Percentiles rank a stretch among this genome's conserved stretches.
Conservation (phyloP, 2,113 vertebrate genomes). For the Passerina amoena region DNA sequence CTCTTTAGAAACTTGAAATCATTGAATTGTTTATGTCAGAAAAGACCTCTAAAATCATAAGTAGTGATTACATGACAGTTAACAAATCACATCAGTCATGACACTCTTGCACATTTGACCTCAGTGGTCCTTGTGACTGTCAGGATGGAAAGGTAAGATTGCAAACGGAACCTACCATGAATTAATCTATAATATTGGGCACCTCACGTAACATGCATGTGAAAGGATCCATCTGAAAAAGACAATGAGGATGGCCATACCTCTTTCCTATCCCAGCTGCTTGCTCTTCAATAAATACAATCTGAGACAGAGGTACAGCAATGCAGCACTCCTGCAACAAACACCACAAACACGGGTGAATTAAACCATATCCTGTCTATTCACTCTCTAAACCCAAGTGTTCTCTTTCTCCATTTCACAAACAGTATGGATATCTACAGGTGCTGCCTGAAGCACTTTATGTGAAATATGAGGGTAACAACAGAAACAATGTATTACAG, state of each 20-base stretch:
- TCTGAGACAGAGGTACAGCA: constrained; percentile 87
- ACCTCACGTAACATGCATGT: not conserved
- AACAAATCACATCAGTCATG: not conserved
- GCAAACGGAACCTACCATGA: not conserved
- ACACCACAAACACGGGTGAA: not conserved
- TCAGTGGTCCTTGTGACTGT: not conserved
- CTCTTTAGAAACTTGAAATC: not conserved
- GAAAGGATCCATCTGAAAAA: not conserved
- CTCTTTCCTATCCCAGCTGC: constrained; percentile 96
- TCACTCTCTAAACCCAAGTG: not conserved
- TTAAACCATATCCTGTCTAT: not conserved
- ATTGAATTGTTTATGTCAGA: not conserved
- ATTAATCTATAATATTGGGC: not conserved
- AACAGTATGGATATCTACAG: not conserved
- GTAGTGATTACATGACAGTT: not conserved
- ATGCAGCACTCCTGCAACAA: constrained; percentile 90
- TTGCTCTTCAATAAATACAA: constrained; percentile 94
- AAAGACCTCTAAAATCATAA: not conserved
- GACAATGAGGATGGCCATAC: constrained; percentile 55
- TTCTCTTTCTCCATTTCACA: not conserved
- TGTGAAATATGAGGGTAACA: not conserved
- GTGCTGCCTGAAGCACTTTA: not conserved
- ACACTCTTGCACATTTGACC: not conserved
- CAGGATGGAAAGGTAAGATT: not conserved
- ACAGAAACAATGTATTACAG: not conserved